These are phyloP conservation scores for Ophraella communa DNA, from an alignment of 2,888 invertebrate genomes.

Conservation along the genomic window DNA sequence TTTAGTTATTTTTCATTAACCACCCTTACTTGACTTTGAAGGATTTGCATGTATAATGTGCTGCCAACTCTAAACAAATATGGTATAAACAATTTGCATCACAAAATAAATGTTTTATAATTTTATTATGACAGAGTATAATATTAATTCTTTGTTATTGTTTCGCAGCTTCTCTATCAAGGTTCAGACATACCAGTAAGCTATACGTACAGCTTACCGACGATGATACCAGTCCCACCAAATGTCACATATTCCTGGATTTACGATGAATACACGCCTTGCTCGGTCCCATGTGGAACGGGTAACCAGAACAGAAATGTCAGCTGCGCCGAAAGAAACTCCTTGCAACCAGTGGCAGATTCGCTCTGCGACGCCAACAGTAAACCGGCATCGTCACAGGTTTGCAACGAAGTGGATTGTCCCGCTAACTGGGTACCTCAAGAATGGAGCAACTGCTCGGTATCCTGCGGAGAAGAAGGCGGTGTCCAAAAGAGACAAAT, in stretches of 20 bases:
- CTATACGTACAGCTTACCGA: conserved; percentile 90
- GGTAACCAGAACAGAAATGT: conserved; percentile 80
- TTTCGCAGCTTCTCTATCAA: conserved; percentile 85
- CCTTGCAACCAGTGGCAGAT: conserved; percentile 74
- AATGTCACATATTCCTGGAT: conserved; percentile 86
- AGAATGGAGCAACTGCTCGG: conserved; percentile 83
- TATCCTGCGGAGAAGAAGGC: conserved; percentile 76
- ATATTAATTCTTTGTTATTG: too few species aligned
- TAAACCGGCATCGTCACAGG: conserved; percentile 74
- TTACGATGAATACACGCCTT: conserved; percentile 77
- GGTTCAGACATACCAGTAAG: conserved; percentile 83
- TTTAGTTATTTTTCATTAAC: too few species aligned
- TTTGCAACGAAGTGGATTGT: conserved; percentile 80
- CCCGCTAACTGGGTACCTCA: conserved; percentile 80
- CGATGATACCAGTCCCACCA: conserved; percentile 68
- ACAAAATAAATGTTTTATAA: too few species aligned
- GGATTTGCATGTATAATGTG: too few species aligned
- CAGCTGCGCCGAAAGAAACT: conserved; percentile 78
- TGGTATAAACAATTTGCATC: too few species aligned
- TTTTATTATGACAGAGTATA: too few species aligned
- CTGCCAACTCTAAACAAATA: too few species aligned
- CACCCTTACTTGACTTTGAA: too few species aligned
- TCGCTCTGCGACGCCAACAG: conserved; percentile 79
- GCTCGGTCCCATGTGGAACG: conserved; percentile 85
- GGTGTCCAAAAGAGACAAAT: conserved; percentile 75